phyloP scores from a whole-genome alignment of 53 echinoderm and acorn worm genomes.

The Pentamera pediparva region DNA sequence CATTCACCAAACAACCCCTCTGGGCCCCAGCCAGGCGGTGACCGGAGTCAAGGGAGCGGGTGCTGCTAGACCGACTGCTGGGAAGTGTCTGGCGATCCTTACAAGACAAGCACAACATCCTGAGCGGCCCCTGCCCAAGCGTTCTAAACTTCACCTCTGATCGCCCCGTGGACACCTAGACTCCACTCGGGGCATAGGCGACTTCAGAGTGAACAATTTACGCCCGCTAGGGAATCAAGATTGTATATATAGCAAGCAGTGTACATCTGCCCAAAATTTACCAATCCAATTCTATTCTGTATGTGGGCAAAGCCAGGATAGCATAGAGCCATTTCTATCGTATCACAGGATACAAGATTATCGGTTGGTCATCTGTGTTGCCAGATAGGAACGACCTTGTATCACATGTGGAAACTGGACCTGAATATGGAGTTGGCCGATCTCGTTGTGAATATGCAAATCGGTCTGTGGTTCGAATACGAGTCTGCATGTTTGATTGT shows the following conservation, averaged over 20 bases:
- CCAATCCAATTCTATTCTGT: too few relatives aligned
- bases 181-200: neutral
- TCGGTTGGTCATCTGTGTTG: too few relatives aligned
- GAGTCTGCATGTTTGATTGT: too few relatives aligned
- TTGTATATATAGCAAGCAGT: neutral
- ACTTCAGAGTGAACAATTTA: neutral
- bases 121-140: slow-evolving; percentile 13
- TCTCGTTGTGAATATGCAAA: too few relatives aligned
- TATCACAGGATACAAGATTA: too few relatives aligned
- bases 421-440: too few relatives aligned
- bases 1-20: slow-evolving; percentile 90
- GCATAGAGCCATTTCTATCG: too few relatives aligned
- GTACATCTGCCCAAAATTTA: neutral
- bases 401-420: too few relatives aligned
- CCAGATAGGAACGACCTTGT: too few relatives aligned
- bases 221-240: neutral
- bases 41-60: slow-evolving; percentile 62
- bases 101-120: slow-evolving; percentile 10
- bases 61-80: slow-evolving; percentile 62
- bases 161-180: neutral
- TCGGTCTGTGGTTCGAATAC: too few relatives aligned
- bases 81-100: neutral
- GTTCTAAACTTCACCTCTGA: neutral
- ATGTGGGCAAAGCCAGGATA: too few relatives aligned
- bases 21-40: slow-evolving; percentile 71